Evolutionary conservation across 2,797 vertebrate species (phyloP).

Genomic region (Prunella strophiata): DNA sequence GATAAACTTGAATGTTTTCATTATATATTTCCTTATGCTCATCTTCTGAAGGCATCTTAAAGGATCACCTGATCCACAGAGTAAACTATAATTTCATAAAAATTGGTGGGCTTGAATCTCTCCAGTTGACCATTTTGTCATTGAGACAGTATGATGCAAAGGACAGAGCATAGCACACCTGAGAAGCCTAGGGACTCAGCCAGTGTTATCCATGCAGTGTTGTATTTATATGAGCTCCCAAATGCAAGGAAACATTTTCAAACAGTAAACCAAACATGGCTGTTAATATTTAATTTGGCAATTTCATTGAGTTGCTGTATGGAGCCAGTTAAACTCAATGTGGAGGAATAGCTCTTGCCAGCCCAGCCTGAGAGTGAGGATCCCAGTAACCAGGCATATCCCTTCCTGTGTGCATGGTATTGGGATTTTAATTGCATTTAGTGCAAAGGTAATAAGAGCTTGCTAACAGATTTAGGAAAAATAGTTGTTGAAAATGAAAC

Average conservation of each 20-base stretch:
- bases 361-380: not conserved
- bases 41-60: not conserved
- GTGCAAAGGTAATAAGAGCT: not conserved
- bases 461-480: constrained; percentile 10
- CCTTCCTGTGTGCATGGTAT: not conserved
- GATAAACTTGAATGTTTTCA: not conserved
- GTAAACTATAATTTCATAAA: not conserved
- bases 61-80: not conserved
- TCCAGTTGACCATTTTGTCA: not conserved
- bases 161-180: not conserved
- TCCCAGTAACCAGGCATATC: not conserved
- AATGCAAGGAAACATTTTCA: not conserved
- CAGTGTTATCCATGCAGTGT: not conserved
- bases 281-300: not conserved
- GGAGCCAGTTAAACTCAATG: not conserved
- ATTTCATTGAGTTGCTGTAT: not conserved
- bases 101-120: not conserved
- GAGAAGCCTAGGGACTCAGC: not conserved
- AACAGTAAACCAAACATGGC: not conserved
- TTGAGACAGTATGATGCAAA: not conserved
- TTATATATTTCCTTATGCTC: not conserved
- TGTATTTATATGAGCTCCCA: not conserved
- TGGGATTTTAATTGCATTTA: not conserved
- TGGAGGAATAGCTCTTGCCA: not conserved
- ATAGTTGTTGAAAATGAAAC: not conserved